phyloP scores from a whole-genome alignment of 2,888 invertebrate species.

The Torymus aiolomorphi region DNA sequence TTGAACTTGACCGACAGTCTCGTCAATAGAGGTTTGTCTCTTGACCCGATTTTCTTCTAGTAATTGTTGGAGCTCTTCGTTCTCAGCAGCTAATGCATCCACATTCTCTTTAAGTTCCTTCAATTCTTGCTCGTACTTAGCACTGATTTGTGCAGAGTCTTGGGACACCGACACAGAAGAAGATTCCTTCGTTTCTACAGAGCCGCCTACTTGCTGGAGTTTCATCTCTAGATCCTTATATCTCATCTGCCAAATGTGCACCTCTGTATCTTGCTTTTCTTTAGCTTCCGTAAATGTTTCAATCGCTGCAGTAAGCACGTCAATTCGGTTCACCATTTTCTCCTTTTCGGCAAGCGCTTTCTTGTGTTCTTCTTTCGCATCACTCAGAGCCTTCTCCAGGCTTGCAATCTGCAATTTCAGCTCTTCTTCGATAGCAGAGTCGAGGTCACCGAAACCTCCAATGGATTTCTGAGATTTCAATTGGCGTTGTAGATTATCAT shows the following conservation, averaged over 20 bases:
- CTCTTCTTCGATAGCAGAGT: constrained; percentile 88
- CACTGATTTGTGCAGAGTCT: not conserved
- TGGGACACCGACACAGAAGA: constrained; percentile 17
- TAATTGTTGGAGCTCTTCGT: constrained; percentile 79
- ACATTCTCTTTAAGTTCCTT: constrained; percentile 78
- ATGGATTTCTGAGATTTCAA: constrained; percentile 77
- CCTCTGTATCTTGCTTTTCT: constrained; percentile 87
- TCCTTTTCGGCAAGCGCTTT: constrained; percentile 83
- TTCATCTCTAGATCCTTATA: constrained; percentile 84
- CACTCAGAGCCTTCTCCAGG: constrained; percentile 82
- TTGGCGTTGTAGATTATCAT: constrained; percentile 80
- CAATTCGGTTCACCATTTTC: constrained; percentile 82
- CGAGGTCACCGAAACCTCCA: constrained; percentile 78
- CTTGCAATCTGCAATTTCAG: constrained; percentile 82
- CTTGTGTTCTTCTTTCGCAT: constrained; percentile 78
- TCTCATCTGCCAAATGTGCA: constrained; percentile 84
- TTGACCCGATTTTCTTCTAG: constrained; percentile 77
- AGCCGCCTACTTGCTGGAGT: constrained; percentile 75
- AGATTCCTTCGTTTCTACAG: constrained; percentile 24
- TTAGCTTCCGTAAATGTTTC: constrained; percentile 88
- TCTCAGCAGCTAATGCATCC: constrained; percentile 80
- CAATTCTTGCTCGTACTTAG: constrained; percentile 71
- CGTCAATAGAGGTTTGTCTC: constrained; percentile 62
- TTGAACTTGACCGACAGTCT: not conserved
- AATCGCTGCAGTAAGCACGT: constrained; percentile 85